These are phyloP conservation scores for Clarias macrocephalus DNA, from an alignment of 2,113 vertebrate species.

Conservation along the genomic window DNA sequence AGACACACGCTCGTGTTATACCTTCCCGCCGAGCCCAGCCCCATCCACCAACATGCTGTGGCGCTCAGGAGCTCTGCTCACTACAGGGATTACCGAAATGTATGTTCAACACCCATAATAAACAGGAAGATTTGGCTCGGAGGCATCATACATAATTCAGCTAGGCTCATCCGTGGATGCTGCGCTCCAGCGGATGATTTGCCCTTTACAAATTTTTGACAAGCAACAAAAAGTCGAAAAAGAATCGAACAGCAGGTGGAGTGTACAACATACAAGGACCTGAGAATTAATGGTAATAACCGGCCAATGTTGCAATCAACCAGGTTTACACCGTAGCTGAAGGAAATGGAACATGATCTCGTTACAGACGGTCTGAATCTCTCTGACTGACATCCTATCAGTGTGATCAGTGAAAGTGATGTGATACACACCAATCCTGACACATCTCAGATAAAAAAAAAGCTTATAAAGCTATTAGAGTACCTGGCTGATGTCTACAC, in stretches of 20 bases:
- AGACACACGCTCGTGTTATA: slow-evolving; percentile 6
- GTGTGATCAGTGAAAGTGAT: neutral
- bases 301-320: slow-evolving; percentile 17
- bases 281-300: slow-evolving; percentile 39
- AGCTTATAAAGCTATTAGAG: neutral
- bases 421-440: neutral
- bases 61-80: slow-evolving; percentile 41
- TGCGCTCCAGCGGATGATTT: slow-evolving; percentile 37
- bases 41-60: slow-evolving; percentile 30
- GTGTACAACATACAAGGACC: slow-evolving; percentile 21
- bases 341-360: slow-evolving; percentile 38
- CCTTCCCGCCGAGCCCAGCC: slow-evolving; percentile 16
- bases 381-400: slow-evolving; percentile 22
- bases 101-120: slow-evolving; percentile 66
- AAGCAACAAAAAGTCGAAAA: slow-evolving; percentile 24
- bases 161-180: slow-evolving; percentile 45
- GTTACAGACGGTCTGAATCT: neutral
- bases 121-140: slow-evolving; percentile 63
- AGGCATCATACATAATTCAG: slow-evolving; percentile 73
- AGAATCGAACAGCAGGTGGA: slow-evolving; percentile 1
- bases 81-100: slow-evolving; percentile 66
- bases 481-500: neutral
- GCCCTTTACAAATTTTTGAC: neutral
- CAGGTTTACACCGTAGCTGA: slow-evolving; percentile 13
- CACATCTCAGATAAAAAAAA: neutral